Conservation (phyloP, 2,113 vertebrate genomes). For the Mastomys natalensis region DNA sequence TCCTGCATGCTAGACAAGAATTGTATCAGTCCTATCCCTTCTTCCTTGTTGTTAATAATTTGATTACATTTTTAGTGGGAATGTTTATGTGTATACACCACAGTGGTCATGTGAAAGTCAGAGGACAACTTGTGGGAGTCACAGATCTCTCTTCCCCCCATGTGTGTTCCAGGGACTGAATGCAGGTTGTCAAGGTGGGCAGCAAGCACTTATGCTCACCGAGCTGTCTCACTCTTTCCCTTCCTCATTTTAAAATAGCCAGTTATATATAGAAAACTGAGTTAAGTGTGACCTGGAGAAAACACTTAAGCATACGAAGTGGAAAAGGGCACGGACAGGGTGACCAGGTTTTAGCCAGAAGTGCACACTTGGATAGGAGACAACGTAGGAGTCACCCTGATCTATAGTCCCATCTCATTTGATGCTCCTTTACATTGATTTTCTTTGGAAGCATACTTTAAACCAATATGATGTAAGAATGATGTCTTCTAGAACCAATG, state of each 20-base stretch:
- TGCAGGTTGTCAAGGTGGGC: neutral
- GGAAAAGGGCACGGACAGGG: neutral
- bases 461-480: neutral
- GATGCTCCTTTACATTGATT: neutral
- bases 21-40: neutral
- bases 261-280: slow-evolving; percentile 21
- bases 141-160: neutral
- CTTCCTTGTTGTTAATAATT: neutral
- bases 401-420: neutral
- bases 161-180: neutral
- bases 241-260: slow-evolving; percentile 18
- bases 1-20: neutral
- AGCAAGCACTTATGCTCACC: neutral
- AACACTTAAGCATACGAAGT: neutral
- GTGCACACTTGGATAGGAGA: neutral
- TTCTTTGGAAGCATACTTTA: neutral
- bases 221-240: neutral
- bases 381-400: neutral
- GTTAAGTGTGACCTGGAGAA: neutral
- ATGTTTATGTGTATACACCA: neutral
- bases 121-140: neutral
- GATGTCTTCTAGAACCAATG: neutral
- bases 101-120: neutral
- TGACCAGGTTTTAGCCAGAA: neutral
- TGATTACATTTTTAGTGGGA: neutral